Base-by-base conservation (phyloP, 2,797 vertebrate species). In the Cynodonichthys magdalenae region DNA sequence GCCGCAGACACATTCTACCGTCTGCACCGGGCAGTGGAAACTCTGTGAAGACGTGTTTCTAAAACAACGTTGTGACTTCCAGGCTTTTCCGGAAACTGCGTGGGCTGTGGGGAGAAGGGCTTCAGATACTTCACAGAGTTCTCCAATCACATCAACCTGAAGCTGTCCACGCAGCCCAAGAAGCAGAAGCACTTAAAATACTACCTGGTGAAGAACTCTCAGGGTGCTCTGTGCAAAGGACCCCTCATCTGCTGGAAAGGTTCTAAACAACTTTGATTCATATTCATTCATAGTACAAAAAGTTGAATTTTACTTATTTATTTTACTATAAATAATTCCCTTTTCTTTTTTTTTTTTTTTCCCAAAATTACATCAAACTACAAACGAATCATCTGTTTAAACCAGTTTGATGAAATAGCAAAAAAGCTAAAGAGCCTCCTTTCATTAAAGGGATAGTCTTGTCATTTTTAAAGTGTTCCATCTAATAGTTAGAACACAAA, bases 171-270 rank as follows among this genome's bases (percentile, higher is more conserved):
- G 24, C 97, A 99, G 92, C 98, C 98, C 86, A 99, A 99, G 94
- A 99, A 99, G 96, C 98, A 99, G 95, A 99, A 99, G 96, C 97
- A 99, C 97, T 98, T 99, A 96, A 98, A 99, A 92, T 96, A 99
- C 93, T 95, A 98, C 95, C 95, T 99, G 93, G 92, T 97, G 92
- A 96, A 96, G 86, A 99, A 95, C 84, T 92, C 96, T 74, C 96
- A 99, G 87, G 97, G 98, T 87, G 95, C 95, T 82, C 90, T 99
- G 86, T 96, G 94, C 70, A 99, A 98, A 90, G 98, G 98, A 81
- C 94, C 96, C 24, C 94, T 96, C 72, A 98, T 99, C 90, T 97
- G 96, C 91, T 99, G 98, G 97, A 99, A 99, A 96, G 98, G 98
- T 99, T 19, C 69, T 56, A 49, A 50, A 18, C 4, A 8, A 44